Evolutionary conservation across 1,140 invertebrate species (phyloP), one percentile per base, ranked within the genome.

Genomic region (Bombus picipes): DNA sequence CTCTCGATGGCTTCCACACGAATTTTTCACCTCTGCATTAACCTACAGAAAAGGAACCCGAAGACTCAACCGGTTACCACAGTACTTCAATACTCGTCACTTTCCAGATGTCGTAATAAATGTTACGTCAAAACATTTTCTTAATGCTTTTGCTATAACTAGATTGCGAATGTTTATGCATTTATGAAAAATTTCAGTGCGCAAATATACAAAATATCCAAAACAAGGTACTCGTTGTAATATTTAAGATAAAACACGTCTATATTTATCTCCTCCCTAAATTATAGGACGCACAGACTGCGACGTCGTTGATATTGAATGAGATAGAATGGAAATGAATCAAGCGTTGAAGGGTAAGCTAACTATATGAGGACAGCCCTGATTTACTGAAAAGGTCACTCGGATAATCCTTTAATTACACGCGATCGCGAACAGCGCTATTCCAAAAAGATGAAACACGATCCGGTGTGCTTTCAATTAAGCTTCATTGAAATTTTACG

Each of bases 401-500:
- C 9, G 13, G 22, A 75, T 37, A 3, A 66, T 65, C 15, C 37
- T 78, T 28, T 68, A 79, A 79, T 79, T 37, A 47, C 41, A 37
- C 34, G 13, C 39, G 18, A 66, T 68, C 77, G 25, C 39, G 41
- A 68, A 32, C 12, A 5, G 39, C 25, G 5, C n/a, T 5, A 65
- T 15, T n/a, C 62, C n/a, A 28, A 79, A 68, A 43, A 41, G 13
- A 18, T 8, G 77, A 28, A 79, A 53, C 65, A 8, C 62, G 62
- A 68, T 18, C 18, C 75, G 3, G 1, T 1, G 28, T 28, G 62
- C 12, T 32, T 37, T 22, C 41, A 47, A 79, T 79, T 68, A 47
- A 28, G 6, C 41, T 37, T 79, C 77, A 68, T 47, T 53, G 77
- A 41, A 72, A 81, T 81, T 72, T 70, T 28, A 71, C 65, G 13